phyloP scores from a whole-genome alignment of 2,797 vertebrate species.

The Periophthalmus magnuspinnatus region DNA sequence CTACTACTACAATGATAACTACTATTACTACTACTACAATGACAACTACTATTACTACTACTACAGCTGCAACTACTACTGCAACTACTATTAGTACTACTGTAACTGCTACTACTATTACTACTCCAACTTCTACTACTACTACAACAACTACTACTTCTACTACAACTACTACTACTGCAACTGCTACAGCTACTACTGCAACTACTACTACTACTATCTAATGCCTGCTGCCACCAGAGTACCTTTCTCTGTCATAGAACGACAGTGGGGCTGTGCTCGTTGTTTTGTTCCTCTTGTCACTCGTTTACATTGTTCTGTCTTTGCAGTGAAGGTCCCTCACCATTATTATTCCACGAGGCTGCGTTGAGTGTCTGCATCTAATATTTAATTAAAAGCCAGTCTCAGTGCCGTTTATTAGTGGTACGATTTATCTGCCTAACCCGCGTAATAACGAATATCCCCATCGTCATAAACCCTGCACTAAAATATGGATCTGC shows the following conservation, averaged over 20 bases:
- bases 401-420: constrained; percentile 38
- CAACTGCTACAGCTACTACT: not conserved
- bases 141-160: not conserved
- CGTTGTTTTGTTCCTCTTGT: constrained; percentile 22
- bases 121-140: not conserved
- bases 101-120: not conserved
- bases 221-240: not conserved
- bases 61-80: not conserved
- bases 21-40: not conserved
- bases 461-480: constrained; percentile 30
- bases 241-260: not conserved
- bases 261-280: not conserved
- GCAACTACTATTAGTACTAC: not conserved
- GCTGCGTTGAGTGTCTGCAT: constrained; percentile 28
- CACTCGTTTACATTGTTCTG: constrained; percentile 21
- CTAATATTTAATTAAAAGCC: constrained; percentile 58
- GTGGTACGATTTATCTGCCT: constrained; percentile 35
- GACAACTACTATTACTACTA: too few relatives aligned
- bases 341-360: constrained; percentile 28
- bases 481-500: constrained; percentile 34
- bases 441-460: constrained; percentile 30
- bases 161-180: too few relatives aligned
- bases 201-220: not conserved
- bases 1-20: too few relatives aligned
- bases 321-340: constrained; percentile 1